Base-by-base conservation (phyloP, 2,797 vertebrate genomes). In the Euthynnus affinis region DNA sequence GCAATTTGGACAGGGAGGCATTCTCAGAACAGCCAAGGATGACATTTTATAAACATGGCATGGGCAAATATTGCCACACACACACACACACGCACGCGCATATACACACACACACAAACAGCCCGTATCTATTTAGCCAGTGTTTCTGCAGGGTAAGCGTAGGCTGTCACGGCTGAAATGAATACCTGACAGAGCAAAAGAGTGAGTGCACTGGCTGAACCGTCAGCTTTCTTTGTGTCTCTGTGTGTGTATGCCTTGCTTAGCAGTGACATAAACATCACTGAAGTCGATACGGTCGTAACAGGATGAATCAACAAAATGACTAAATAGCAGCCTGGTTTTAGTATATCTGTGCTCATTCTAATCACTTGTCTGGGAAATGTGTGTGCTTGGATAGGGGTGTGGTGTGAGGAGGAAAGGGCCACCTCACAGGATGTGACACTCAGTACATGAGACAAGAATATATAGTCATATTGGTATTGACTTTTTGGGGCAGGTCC, bases 151-250 rank as follows among this genome's bases (percentile, higher is more conserved):
- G 90, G 88, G 80, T 83, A 84, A 91, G 82, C 79, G 61, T 77
- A 72, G 83, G 82, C 88, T 88, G 92, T 89, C 88, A 89, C 83
- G 78, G 85, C 83, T 87, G 84, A 91, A 94, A 94, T 89, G 87
- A 94, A 92, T 80, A 90, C 88, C 93, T 92, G 91, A 93, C 90
- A 74, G 83, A 87, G 91, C 88, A 90, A 88, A 92, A 90, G 90
- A 87, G 88, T 72, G 27, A 88, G 83, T 81, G 87, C 82, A 65
- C 74, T 48, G 84, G 78, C 90, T 89, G 83, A 91, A 86, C 87
- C 60, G 44, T 90, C 91, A 84, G 84, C 88, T 89, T 86, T 53
- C 82, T 89, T 86, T 91, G 80, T 87, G 75, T 84, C 23, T 71
- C 3, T 55, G 55, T 68, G 79, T 68, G 62, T 71, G 77, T 48